Evolutionary conservation across 1,140 invertebrate genomes (phyloP).

Genomic region (Coptotermes formosanus): DNA sequence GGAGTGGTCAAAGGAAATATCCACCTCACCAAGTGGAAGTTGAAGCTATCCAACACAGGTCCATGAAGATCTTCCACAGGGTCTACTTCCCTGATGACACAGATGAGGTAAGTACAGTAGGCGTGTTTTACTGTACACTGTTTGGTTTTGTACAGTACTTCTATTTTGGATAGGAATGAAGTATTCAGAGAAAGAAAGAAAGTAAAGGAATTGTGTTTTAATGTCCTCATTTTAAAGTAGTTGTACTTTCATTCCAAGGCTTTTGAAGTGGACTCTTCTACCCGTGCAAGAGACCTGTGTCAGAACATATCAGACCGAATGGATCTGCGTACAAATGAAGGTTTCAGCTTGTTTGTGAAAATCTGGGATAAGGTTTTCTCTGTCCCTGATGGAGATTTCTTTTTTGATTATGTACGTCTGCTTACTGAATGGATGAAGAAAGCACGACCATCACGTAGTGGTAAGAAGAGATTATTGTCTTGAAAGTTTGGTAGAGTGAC

Average conservation of each 20-base stretch:
- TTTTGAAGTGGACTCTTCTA: constrained; percentile 78
- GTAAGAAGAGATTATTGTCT: constrained; percentile 45
- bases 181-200: neutral
- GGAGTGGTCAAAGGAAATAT: constrained; percentile 78
- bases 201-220: neutral
- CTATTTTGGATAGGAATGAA: neutral
- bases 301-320: constrained; percentile 74
- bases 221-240: neutral
- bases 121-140: neutral
- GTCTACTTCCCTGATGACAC: constrained; percentile 91
- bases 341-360: constrained; percentile 91
- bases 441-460: constrained; percentile 70
- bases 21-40: constrained; percentile 92
- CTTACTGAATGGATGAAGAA: constrained; percentile 84
- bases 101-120: constrained; percentile 62
- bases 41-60: constrained; percentile 91
- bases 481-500: too few relatives aligned
- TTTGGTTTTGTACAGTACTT: neutral
- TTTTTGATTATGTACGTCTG: constrained; percentile 94
- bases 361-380: constrained; percentile 91
- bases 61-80: constrained; percentile 87
- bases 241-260: constrained; percentile 46
- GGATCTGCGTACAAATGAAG: constrained; percentile 72
- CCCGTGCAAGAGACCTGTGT: constrained; percentile 83
- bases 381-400: constrained; percentile 88